Percentiles rank a stretch among this genome's conserved stretches.
These are phyloP conservation scores for Sarcophaga carnaria DNA, from an alignment of 2,888 invertebrate species.

Conservation along the genomic window DNA sequence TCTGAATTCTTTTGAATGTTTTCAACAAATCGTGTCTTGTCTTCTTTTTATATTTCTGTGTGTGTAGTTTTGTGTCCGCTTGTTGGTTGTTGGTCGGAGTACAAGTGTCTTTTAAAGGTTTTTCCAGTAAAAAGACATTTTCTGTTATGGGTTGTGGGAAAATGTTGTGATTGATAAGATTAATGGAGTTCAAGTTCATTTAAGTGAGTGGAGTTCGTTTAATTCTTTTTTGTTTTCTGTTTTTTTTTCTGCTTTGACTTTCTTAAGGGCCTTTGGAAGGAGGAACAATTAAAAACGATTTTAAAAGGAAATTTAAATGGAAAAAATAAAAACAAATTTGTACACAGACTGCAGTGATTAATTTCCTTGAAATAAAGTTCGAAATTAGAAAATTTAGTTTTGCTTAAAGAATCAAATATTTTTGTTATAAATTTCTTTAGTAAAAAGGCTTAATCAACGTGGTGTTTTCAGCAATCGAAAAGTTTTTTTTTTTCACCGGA, in stretches of 20 bases:
- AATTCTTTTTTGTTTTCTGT: slow-evolving; percentile 41
- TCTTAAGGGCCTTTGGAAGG: slow-evolving; percentile 36
- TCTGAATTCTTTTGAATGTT: slow-evolving; percentile 54
- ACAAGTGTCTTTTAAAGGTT: slow-evolving; percentile 64
- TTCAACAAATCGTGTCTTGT: slow-evolving; percentile 66
- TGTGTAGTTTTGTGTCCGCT: slow-evolving; percentile 17
- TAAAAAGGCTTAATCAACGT: no score
- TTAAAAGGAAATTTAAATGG: slow-evolving; percentile 32
- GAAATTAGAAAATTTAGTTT: background rate
- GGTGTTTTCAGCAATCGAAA: no score
- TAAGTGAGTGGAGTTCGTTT: slow-evolving; percentile 66
- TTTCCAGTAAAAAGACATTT: slow-evolving; percentile 67
- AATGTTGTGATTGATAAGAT: slow-evolving; percentile 70
- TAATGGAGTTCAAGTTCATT: slow-evolving; percentile 70
- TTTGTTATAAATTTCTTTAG: no score
- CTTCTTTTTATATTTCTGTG: slow-evolving; percentile 41
- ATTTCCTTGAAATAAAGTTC: slow-evolving; percentile 9
- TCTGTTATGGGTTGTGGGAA: slow-evolving; percentile 69
- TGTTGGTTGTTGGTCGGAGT: slow-evolving; percentile 11
- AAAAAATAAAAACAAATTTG: background rate
- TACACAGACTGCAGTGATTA: background rate
- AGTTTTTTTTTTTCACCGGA: no score
- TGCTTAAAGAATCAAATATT: no score
- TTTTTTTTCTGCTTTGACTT: background rate
- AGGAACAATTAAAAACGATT: slow-evolving; percentile 66